These are phyloP conservation scores for Agonopterix subpropinquella DNA, from an alignment of 2,888 invertebrate species.

Conservation along the genomic window DNA sequence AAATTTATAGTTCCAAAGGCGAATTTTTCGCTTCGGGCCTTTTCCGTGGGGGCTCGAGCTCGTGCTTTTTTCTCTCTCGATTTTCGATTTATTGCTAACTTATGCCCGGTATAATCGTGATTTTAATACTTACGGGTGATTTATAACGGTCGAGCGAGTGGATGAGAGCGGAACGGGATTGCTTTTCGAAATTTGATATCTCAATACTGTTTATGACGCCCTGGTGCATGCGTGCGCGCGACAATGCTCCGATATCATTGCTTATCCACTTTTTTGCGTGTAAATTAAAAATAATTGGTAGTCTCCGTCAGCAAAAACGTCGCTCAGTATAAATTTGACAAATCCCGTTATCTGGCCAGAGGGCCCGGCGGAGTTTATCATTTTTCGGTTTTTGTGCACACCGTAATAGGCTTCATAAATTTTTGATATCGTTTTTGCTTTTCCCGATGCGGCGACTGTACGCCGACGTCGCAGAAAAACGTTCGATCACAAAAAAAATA, in stretches of 20 bases:
- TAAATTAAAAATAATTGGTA: constrained; percentile 51
- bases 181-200: constrained; percentile 72
- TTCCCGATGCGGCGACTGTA: constrained; percentile 30
- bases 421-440: constrained; percentile 59
- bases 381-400: constrained; percentile 54
- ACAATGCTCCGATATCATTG: constrained; percentile 6
- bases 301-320: constrained; percentile 29
- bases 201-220: constrained; percentile 62
- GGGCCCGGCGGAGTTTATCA: constrained; percentile 40
- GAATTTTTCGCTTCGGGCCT: constrained; percentile 36
- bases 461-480: constrained; percentile 13
- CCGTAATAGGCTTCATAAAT: constrained; percentile 68
- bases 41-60: constrained; percentile 20
- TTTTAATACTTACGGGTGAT: constrained; percentile 67
- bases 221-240: constrained; percentile 36
- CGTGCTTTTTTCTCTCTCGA: constrained; percentile 44
- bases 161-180: constrained; percentile 48
- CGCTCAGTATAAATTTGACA: constrained; percentile 34
- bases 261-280: constrained; percentile 4
- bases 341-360: constrained; percentile 49
- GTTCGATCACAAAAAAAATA: constrained; percentile 19
- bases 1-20: constrained; percentile 52
- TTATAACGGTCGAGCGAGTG: constrained; percentile 51
- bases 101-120: constrained; percentile 70
- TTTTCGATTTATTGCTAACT: constrained; percentile 68